A percentile compares a stretch with the other conserved stretches of the same genome.
Evolutionary conservation across 2,113 vertebrate species (phyloP).

Genomic region (Cephalophus harveyi): DNA sequence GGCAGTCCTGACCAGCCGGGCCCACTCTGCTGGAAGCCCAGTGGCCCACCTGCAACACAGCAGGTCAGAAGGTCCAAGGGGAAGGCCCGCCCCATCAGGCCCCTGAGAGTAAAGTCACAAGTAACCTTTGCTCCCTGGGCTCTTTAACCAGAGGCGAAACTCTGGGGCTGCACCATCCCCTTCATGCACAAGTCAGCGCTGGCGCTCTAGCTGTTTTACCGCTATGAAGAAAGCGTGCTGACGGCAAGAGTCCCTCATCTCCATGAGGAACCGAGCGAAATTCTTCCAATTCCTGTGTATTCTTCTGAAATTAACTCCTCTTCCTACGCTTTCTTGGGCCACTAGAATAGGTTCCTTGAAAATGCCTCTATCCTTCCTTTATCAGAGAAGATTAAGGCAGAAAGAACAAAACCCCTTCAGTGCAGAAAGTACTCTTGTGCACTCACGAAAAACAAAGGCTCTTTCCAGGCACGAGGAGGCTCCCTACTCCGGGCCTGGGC

Average conservation of each 20-base stretch:
- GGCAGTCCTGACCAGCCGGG: not conserved
- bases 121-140: not conserved
- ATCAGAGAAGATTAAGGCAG: not conserved
- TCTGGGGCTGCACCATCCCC: not conserved
- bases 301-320: not conserved
- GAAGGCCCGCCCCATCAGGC: not conserved
- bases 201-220: not conserved
- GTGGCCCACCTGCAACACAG: not conserved
- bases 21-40: not conserved
- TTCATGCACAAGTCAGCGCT: not conserved
- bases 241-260: not conserved
- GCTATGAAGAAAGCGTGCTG: not conserved
- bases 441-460: not conserved
- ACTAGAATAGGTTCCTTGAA: constrained; percentile 1
- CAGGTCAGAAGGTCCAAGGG: not conserved
- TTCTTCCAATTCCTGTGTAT: not conserved
- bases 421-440: not conserved
- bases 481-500: not conserved
- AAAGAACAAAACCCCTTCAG: not conserved
- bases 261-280: not conserved
- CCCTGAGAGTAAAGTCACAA: not conserved
- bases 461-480: not conserved
- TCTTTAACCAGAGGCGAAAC: not conserved
- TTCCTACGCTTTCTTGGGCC: not conserved
- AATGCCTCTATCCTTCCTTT: constrained; percentile 2